Percentiles rank a stretch among this genome's conserved stretches.
Conservation (phyloP, 2,888 invertebrate species). For the Sinhomidia bicolor region DNA sequence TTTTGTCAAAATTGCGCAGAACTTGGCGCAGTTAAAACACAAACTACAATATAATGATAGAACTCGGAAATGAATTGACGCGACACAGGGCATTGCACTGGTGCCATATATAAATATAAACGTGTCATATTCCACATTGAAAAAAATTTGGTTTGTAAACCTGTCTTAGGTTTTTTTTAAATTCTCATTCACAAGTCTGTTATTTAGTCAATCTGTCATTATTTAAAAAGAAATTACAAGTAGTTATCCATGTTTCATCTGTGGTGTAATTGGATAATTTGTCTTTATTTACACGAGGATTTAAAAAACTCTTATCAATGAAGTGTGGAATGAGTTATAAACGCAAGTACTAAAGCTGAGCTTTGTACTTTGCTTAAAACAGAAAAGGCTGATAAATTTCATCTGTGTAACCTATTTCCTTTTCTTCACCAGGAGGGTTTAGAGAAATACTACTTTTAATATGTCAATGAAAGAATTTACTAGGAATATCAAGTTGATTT, state of each 20-base stretch:
- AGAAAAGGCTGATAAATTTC: constrained; percentile 43
- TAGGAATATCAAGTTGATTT: neutral
- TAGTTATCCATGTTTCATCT: constrained; percentile 7
- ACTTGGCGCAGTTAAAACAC: neutral
- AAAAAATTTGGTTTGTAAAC: neutral
- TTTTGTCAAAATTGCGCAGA: neutral
- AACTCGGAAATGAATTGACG: neutral
- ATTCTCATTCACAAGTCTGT: constrained; percentile 17
- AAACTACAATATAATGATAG: neutral
- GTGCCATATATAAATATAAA: neutral
- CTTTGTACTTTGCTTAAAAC: constrained; percentile 32
- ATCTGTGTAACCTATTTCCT: neutral
- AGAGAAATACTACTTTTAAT: neutral
- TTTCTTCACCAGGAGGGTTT: neutral
- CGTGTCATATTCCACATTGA: neutral
- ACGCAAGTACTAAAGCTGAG: constrained; percentile 10
- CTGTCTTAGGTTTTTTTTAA: neutral
- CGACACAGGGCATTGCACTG: neutral
- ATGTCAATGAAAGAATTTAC: constrained; percentile 12
- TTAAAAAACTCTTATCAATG: constrained; percentile 12
- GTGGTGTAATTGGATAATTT: neutral
- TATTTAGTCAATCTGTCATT: neutral
- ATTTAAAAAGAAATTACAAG: neutral
- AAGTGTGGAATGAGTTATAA: neutral
- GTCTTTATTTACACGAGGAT: constrained; percentile 5